phyloP scores from a whole-genome alignment of 2,888 invertebrate species.

The Hirtodrosophila trivittata region DNA sequence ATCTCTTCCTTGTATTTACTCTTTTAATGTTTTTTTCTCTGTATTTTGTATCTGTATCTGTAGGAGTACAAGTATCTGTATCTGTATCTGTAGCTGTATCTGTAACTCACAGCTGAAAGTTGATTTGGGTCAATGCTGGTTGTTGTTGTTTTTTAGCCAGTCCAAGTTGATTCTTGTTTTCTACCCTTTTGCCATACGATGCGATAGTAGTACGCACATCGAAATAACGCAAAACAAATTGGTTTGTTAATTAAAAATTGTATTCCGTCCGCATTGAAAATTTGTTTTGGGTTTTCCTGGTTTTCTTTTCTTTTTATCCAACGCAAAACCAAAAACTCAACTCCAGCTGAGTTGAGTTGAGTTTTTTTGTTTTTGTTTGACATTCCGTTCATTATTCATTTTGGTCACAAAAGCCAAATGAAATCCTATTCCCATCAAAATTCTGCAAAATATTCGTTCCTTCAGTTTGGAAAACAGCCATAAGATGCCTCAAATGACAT shows the following conservation, averaged over 20 bases:
- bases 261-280: slow-evolving; percentile 27
- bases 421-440: background rate
- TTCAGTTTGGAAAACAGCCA: background rate
- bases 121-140: slow-evolving; percentile 76
- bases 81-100: too few species aligned
- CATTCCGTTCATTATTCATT: slow-evolving; percentile 27
- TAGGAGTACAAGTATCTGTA: background rate
- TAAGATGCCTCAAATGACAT: slow-evolving; percentile 5
- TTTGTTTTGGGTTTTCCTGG: slow-evolving; percentile 17
- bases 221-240: slow-evolving; percentile 72
- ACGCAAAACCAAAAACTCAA: too few species aligned
- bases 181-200: slow-evolving; percentile 37
- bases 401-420: background rate
- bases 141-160: slow-evolving; percentile 47
- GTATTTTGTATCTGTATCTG: slow-evolving; percentile 28
- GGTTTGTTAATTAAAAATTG: slow-evolving; percentile 78
- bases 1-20: slow-evolving; percentile 55
- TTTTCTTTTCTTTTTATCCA: background rate
- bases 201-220: slow-evolving; percentile 24
- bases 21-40: slow-evolving; percentile 40
- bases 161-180: slow-evolving; percentile 37
- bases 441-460: background rate
- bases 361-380: slow-evolving; percentile 6
- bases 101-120: slow-evolving; percentile 52
- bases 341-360: too few species aligned